Evolutionary conservation across 2,113 vertebrate species (phyloP).

Genomic region (Nesogale talazaci): DNA sequence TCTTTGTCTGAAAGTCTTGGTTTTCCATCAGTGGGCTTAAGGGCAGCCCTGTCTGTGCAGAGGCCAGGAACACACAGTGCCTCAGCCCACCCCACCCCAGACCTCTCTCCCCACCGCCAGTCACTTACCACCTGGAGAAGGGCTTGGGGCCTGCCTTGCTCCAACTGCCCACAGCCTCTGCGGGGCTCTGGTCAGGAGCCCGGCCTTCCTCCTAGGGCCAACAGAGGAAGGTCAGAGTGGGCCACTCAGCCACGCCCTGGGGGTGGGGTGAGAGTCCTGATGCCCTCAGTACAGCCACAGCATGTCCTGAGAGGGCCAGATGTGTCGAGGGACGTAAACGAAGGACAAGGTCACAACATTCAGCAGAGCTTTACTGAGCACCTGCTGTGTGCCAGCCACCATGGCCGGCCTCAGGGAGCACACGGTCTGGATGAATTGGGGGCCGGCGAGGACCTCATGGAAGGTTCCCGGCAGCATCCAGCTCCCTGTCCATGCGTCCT

Average conservation of each 20-base stretch:
- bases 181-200: background rate
- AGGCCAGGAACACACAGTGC: background rate
- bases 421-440: background rate
- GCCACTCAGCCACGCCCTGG: background rate
- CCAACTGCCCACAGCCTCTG: background rate
- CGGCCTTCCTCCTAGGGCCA: slow-evolving; percentile 66
- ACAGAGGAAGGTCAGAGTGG: background rate
- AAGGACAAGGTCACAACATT: background rate
- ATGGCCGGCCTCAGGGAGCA: background rate
- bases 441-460: background rate
- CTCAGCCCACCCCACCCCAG: no score
- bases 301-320: no score
- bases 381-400: background rate
- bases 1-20: background rate
- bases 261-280: background rate
- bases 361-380: background rate
- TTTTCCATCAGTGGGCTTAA: background rate
- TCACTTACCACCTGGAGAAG: slow-evolving; percentile 61
- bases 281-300: background rate
- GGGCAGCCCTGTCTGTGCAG: no score
- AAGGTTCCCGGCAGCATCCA: no score
- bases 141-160: accelerated
- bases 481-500: background rate
- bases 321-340: background rate
- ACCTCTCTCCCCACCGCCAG: background rate